A percentile compares a stretch with the other conserved stretches of the same genome.
phyloP scores from a whole-genome alignment of 2,113 vertebrate species.

The Plecturocebus donacophilus region DNA sequence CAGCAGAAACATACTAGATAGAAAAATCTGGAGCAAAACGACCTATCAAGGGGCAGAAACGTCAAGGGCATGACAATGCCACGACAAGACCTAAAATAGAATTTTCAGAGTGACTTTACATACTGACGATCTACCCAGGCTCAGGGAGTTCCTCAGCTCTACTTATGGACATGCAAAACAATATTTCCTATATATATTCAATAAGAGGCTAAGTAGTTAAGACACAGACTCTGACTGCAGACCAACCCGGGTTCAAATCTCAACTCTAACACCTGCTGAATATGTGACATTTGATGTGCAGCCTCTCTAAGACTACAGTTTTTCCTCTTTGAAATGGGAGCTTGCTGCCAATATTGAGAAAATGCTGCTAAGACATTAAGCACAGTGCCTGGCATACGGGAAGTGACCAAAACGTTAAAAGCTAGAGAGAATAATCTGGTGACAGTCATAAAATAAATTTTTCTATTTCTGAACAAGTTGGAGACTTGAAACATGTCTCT shows the following conservation, averaged over 20 bases:
- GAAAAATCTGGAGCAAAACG: slow-evolving; percentile 48
- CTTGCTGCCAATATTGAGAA: neutral
- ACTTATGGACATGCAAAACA: neutral
- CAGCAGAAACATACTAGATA: slow-evolving; percentile 59
- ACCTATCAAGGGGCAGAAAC: slow-evolving; percentile 17
- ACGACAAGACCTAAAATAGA: neutral
- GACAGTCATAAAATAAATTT: neutral
- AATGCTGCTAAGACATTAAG: neutral
- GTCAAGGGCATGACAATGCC: neutral
- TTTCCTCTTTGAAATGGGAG: neutral
- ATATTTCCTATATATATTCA: neutral
- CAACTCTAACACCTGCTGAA: neutral
- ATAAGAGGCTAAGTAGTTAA: neutral
- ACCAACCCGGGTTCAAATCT: neutral
- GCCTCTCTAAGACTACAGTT: neutral
- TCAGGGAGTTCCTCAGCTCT: neutral
- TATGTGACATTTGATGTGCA: neutral
- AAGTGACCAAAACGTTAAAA: neutral
- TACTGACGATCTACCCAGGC: neutral
- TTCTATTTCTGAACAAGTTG: neutral
- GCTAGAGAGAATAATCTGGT: neutral
- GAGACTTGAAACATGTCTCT: neutral
- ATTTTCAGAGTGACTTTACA: neutral
- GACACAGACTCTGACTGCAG: neutral
- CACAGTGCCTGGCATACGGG: too few relatives aligned